A percentile compares a stretch with the other conserved stretches of the same genome.
These are phyloP conservation scores for Lasius fuliginosus DNA, from an alignment of 2,888 invertebrate species.

Conservation along the genomic window DNA sequence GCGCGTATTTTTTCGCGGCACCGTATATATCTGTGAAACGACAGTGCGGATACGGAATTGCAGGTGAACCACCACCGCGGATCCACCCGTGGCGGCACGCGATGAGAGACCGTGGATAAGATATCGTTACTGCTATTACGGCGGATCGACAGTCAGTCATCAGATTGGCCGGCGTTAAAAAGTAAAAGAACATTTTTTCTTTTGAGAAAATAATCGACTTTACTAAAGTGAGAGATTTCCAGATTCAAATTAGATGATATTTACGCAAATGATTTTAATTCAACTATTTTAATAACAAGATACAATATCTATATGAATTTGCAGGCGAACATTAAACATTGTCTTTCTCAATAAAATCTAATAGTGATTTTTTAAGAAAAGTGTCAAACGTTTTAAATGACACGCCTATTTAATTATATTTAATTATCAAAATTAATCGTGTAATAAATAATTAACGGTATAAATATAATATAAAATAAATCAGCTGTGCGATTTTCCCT, in stretches of 20 bases:
- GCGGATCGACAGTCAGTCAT: constrained; percentile 51
- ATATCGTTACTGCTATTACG: constrained; percentile 55
- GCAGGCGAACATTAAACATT: neutral
- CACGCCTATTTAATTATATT: neutral
- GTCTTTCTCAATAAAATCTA: neutral
- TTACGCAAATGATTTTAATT: neutral
- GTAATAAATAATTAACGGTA: neutral
- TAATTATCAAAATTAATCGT: neutral
- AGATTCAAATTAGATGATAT: constrained; percentile 3
- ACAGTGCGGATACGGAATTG: constrained; percentile 62
- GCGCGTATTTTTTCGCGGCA: constrained; percentile 54
- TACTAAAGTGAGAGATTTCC: constrained; percentile 12
- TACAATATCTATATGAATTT: neutral
- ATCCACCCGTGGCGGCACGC: constrained; percentile 63
- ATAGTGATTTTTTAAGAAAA: neutral
- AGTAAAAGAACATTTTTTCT: constrained; percentile 29
- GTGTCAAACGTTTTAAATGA: neutral
- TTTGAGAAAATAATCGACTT: constrained; percentile 16
- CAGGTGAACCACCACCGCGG: constrained; percentile 50
- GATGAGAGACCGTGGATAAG: constrained; percentile 57
- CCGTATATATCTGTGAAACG: constrained; percentile 57
- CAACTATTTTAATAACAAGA: neutral
- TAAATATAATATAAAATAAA: neutral
- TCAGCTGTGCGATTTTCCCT: constrained; percentile 2
- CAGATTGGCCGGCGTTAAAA: constrained; percentile 48